Conservation (phyloP, 2,888 invertebrate genomes). For the Oeneis ivallda region DNA sequence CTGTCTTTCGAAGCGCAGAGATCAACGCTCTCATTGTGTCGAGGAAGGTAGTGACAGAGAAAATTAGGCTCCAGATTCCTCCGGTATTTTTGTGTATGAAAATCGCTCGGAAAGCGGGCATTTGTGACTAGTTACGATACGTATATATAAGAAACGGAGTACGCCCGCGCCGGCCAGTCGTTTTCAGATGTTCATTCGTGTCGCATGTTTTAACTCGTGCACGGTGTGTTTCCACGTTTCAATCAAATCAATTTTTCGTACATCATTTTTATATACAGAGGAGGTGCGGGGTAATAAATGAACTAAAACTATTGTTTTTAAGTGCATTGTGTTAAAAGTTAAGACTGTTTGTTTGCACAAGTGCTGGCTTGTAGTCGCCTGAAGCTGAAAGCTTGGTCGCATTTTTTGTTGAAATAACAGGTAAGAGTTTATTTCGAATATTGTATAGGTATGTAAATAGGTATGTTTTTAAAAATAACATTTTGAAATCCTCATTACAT, state of each 20-base stretch:
- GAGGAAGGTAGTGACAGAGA: conserved; percentile 72
- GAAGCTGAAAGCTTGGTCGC: conserved; percentile 35
- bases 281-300: conserved; percentile 11
- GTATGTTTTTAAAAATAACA: too few species aligned
- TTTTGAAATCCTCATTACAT: too few species aligned
- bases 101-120: conserved; percentile 68
- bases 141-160: conserved; percentile 72
- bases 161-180: conserved; percentile 73
- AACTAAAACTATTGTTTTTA: conserved; percentile 24
- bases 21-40: conserved; percentile 79
- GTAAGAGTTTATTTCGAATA: conserved; percentile 41
- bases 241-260: conserved; percentile 23
- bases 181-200: conserved; percentile 47
- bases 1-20: conserved; percentile 65
- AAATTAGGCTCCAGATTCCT: conserved; percentile 77
- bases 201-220: conserved; percentile 28
- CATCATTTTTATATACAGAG: conserved; percentile 19
- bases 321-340: conserved; percentile 23
- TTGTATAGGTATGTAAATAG: background rate
- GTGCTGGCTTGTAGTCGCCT: conserved; percentile 31
- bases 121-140: conserved; percentile 48
- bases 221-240: conserved; percentile 26
- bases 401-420: conserved; percentile 38
- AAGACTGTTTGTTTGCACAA: conserved; percentile 25
- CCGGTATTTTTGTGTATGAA: conserved; percentile 75